A percentile compares a stretch with the other conserved stretches of the same genome.
Evolutionary conservation across 1,140 invertebrate genomes (phyloP).

Genomic region (Conopomorpha cramerella): DNA sequence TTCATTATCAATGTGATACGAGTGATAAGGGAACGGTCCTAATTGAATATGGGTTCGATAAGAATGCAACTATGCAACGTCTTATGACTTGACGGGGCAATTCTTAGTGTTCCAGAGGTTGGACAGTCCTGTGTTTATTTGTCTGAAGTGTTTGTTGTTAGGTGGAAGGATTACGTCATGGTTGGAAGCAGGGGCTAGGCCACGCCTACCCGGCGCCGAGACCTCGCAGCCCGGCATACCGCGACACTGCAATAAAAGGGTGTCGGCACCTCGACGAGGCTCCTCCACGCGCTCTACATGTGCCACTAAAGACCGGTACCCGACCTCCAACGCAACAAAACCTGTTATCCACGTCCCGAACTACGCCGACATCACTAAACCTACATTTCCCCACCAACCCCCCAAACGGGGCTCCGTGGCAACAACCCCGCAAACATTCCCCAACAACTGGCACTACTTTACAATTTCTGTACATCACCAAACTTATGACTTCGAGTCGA

Average conservation of each 20-base stretch:
- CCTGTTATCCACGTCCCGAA: conserved; percentile 50
- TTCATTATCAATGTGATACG: too few relatives aligned
- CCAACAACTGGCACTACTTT: too few relatives aligned
- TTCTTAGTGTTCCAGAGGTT: too few relatives aligned
- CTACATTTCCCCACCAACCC: conserved; percentile 9
- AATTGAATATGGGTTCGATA: too few relatives aligned
- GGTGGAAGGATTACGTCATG: conserved; percentile 56
- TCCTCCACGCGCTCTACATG: conserved; percentile 35
- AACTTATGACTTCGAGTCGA: conserved; percentile 19
- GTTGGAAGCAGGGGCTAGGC: conserved; percentile 39
- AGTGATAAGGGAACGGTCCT: too few relatives aligned
- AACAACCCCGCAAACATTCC: too few relatives aligned
- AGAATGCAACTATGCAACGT: too few relatives aligned
- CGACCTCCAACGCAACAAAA: conserved; percentile 51
- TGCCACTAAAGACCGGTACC: conserved; percentile 41
- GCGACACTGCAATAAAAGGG: conserved; percentile 38
- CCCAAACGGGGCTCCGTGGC: too few relatives aligned
- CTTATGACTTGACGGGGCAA: too few relatives aligned
- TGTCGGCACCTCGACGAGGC: conserved; percentile 26
- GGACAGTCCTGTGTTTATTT: too few relatives aligned
- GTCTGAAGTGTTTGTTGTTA: too few relatives aligned
- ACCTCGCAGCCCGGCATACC: conserved; percentile 38
- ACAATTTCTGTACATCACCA: conserved; percentile 23
- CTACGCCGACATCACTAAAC: conserved; percentile 12
- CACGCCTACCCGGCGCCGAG: conserved; percentile 49